These are phyloP conservation scores for Heliconius aoede DNA, from an alignment of 2,888 invertebrate genomes.

Conservation along the genomic window DNA sequence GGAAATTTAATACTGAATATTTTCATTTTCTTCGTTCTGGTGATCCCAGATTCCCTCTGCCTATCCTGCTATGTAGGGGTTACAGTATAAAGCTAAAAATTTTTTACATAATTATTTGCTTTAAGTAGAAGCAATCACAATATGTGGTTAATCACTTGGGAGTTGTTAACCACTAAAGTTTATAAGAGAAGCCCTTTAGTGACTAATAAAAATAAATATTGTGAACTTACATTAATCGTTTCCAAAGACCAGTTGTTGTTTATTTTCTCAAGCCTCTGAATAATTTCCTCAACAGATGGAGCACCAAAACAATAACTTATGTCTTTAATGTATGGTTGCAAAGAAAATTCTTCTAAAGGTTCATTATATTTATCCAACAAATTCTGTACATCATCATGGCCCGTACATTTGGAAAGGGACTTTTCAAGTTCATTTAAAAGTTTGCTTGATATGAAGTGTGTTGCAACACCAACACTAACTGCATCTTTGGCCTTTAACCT, in stretches of 20 bases:
- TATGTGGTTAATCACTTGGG: too few species aligned
- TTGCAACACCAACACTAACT: slow-evolving; percentile 94
- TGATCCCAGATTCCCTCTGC: too few species aligned
- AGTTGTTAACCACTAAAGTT: too few species aligned
- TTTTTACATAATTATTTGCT: too few species aligned
- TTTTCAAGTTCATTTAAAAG: slow-evolving; percentile 86
- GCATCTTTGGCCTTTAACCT: slow-evolving; percentile 90
- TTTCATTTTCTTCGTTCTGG: too few species aligned
- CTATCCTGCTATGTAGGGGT: too few species aligned
- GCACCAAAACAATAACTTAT: slow-evolving; percentile 92
- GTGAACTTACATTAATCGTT: slow-evolving; percentile 82
- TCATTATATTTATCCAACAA: slow-evolving; percentile 86
- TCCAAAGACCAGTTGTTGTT: slow-evolving; percentile 92
- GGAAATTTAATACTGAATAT: too few species aligned
- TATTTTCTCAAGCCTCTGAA: slow-evolving; percentile 88
- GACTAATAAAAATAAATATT: background rate
- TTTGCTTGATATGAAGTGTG: slow-evolving; percentile 90
- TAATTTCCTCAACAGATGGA: slow-evolving; percentile 90
- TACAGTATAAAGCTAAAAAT: too few species aligned
- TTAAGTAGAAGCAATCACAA: too few species aligned
- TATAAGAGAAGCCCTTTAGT: background rate
- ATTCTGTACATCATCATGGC: slow-evolving; percentile 77
- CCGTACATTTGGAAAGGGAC: slow-evolving; percentile 81
- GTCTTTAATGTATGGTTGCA: slow-evolving; percentile 86
- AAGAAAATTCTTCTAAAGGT: slow-evolving; percentile 86